Evolutionary conservation across 2,797 vertebrate species (phyloP).

Genomic region (Agapornis canus): DNA sequence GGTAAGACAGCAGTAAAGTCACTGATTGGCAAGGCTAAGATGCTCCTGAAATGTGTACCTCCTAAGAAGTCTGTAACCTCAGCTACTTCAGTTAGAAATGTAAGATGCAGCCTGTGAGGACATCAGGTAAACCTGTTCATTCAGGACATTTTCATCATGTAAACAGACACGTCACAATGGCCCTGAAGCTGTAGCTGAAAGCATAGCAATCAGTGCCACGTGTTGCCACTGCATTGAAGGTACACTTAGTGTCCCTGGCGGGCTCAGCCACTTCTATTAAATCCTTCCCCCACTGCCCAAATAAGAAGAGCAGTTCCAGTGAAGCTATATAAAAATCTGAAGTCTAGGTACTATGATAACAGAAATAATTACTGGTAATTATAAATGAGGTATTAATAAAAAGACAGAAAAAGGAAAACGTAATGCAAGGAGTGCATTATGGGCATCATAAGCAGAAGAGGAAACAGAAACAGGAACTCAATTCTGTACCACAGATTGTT

Average conservation of each 20-base stretch:
- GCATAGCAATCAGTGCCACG: fast-evolving
- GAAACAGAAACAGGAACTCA: background rate
- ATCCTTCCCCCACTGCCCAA: background rate
- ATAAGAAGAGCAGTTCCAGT: background rate
- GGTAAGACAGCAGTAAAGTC: slow-evolving; percentile 28
- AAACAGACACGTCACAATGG: background rate
- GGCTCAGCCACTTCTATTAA: background rate
- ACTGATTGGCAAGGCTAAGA: slow-evolving; percentile 36
- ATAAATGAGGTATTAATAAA: background rate
- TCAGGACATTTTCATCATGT: background rate
- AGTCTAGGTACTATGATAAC: background rate
- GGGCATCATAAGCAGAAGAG: background rate
- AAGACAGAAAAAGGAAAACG: background rate
- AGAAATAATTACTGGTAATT: background rate
- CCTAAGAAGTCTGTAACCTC: background rate
- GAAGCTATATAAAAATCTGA: background rate
- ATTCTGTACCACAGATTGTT: background rate
- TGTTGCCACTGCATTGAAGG: background rate
- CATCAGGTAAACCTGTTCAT: background rate
- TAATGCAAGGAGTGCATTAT: background rate
- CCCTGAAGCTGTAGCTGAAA: background rate
- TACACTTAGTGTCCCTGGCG: background rate
- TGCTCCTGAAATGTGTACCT: slow-evolving; percentile 19
- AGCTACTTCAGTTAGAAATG: background rate
- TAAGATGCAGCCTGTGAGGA: background rate